These are phyloP conservation scores for Pollimyrus isidori DNA, from an alignment of 2,113 vertebrate species.

Conservation along the genomic window DNA sequence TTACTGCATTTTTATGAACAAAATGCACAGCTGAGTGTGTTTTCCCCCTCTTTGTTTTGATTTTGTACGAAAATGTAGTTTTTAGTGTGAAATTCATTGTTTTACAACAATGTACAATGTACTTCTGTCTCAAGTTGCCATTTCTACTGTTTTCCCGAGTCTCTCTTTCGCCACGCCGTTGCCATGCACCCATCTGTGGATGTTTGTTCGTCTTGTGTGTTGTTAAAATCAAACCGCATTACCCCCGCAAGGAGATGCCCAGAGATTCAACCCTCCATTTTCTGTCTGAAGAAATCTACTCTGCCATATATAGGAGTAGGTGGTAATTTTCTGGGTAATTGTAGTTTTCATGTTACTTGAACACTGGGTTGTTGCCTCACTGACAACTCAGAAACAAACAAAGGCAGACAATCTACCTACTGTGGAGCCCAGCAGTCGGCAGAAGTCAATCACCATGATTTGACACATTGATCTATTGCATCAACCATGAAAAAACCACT, in stretches of 20 bases:
- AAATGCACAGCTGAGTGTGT: constrained; percentile 30
- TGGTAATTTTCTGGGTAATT: constrained; percentile 10
- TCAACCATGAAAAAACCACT: constrained; percentile 34
- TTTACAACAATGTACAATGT: constrained; percentile 44
- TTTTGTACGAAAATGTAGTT: constrained; percentile 29
- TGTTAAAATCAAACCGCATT: constrained; percentile 38
- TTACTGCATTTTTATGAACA: constrained; percentile 45
- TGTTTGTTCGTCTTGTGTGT: constrained; percentile 32
- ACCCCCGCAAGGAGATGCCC: constrained; percentile 12
- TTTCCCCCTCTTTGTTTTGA: constrained; percentile 26
- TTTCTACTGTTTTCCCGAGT: constrained; percentile 39
- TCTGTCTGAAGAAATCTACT: not conserved
- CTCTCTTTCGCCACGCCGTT: constrained; percentile 37
- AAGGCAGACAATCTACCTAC: constrained; percentile 11
- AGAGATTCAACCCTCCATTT: not conserved
- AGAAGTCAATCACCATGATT: constrained; percentile 31
- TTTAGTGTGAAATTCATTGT: constrained; percentile 48
- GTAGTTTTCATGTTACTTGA: constrained; percentile 4
- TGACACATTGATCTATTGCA: constrained; percentile 54
- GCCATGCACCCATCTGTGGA: constrained; percentile 37
- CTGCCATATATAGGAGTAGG: not conserved
- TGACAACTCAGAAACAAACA: constrained; percentile 11
- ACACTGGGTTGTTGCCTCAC: not conserved
- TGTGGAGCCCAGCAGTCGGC: not conserved
- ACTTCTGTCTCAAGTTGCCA: constrained; percentile 37